Evolutionary conservation across 2,888 invertebrate species (phyloP).

Genomic region (Latheticus oryzae): DNA sequence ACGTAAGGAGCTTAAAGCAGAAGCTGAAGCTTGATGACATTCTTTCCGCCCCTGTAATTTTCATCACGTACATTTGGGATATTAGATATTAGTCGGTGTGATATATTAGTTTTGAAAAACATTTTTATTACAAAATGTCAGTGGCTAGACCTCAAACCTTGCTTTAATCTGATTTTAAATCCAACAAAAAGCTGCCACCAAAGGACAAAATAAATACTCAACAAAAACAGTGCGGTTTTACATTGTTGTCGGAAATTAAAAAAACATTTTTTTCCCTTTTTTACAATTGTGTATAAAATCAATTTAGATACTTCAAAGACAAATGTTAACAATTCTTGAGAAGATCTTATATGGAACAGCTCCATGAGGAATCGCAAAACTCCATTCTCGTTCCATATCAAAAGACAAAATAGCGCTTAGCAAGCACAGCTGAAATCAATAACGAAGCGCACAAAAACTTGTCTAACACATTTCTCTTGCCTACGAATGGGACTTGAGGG

Average conservation of each 20-base stretch:
- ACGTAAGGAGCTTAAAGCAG: slow-evolving; percentile 23
- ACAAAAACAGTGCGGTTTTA: no score
- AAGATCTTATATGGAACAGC: no score
- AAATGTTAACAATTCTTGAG: slow-evolving; percentile 11
- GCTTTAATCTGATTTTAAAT: no score
- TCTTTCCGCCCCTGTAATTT: slow-evolving; percentile 34
- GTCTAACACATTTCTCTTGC: slow-evolving; percentile 28
- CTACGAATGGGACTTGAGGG: slow-evolving; percentile 12
- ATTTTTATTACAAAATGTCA: slow-evolving; percentile 37
- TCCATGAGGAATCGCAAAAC: slow-evolving; percentile 16
- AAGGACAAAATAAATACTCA: no score
- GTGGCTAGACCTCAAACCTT: no score
- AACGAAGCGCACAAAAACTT: slow-evolving; percentile 36
- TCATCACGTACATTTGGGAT: slow-evolving; percentile 36
- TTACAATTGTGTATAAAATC: background rate
- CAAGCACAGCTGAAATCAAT: slow-evolving; percentile 40
- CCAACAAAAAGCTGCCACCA: no score
- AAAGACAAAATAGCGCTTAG: slow-evolving; percentile 44
- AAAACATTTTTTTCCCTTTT: no score
- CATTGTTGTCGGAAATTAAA: no score
- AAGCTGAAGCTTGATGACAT: slow-evolving; percentile 31
- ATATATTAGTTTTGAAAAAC: slow-evolving; percentile 42
- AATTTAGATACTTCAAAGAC: slow-evolving; percentile 1
- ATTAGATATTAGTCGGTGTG: slow-evolving; percentile 39
- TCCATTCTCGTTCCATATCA: slow-evolving; percentile 38